phyloP scores from a whole-genome alignment of 2,797 vertebrate genomes.

The Rhabdophis nuchalis region DNA sequence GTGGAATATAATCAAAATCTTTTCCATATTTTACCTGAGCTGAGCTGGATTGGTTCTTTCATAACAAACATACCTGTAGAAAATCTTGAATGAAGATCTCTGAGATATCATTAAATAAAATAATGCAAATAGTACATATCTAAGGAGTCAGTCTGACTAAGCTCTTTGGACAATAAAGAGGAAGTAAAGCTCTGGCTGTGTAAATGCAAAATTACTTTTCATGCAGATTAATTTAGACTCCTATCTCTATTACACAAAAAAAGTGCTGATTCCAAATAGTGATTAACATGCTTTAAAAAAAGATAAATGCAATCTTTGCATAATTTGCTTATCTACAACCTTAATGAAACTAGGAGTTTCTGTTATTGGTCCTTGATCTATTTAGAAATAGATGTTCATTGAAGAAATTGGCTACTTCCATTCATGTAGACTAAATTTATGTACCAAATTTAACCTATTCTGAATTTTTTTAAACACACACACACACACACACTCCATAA shows the following conservation, averaged over 20 bases:
- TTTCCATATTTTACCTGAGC: neutral
- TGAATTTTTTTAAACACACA: neutral
- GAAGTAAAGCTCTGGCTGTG: neutral
- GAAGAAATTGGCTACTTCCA: neutral
- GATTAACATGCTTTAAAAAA: neutral
- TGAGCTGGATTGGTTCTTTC: neutral
- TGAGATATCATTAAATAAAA: neutral
- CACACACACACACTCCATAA: neutral
- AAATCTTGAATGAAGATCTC: neutral
- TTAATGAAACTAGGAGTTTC: neutral
- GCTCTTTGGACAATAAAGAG: neutral
- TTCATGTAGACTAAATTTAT: neutral
- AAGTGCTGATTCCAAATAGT: neutral
- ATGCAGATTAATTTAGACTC: neutral
- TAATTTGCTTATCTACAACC: neutral
- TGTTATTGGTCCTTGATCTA: neutral
- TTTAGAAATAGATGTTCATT: neutral
- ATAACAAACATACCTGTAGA: neutral
- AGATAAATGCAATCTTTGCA: neutral
- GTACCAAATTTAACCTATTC: neutral
- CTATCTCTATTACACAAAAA: neutral
- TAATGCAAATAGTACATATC: neutral
- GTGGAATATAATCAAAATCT: neutral
- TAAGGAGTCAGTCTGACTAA: neutral
- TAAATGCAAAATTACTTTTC: neutral